These are phyloP conservation scores for Scaptomyza caliginosa DNA, from an alignment of 2,888 invertebrate species.

Conservation along the genomic window DNA sequence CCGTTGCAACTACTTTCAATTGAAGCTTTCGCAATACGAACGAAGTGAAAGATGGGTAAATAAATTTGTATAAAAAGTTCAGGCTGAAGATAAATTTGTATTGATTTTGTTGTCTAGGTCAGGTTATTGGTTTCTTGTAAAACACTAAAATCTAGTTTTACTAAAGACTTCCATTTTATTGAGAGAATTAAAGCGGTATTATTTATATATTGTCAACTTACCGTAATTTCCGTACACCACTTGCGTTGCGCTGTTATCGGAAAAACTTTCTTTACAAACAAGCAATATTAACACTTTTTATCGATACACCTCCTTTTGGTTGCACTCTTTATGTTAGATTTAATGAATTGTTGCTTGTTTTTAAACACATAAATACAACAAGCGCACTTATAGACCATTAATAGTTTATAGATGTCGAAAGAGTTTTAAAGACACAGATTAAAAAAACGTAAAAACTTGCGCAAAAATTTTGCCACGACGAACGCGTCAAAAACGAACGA, in stretches of 20 bases:
- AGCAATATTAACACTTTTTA: conserved; percentile 14
- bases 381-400: conserved; percentile 7
- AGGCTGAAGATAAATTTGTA: not conserved
- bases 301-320: not conserved
- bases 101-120: conserved; percentile 27
- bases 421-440: conserved; percentile 10
- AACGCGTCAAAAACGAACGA: conserved; percentile 58
- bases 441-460: conserved; percentile 2
- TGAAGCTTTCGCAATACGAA: conserved; percentile 10
- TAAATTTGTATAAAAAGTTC: not conserved
- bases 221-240: conserved; percentile 14
- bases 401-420: conserved; percentile 24
- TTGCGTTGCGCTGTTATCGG: not conserved
- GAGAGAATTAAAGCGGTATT: too few species aligned
- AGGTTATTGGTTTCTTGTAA: too few species aligned
- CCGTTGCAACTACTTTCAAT: conserved; percentile 7
- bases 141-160: too few species aligned
- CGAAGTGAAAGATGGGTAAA: not conserved
- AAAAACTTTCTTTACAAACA: conserved; percentile 23
- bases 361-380: not conserved
- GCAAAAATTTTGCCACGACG: conserved; percentile 19
- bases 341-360: conserved; percentile 3
- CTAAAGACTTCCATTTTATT: too few species aligned
- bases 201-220: conserved; percentile 3
- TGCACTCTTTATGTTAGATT: not conserved